Conservation (phyloP, 2,888 invertebrate species). For the Empis livida region DNA sequence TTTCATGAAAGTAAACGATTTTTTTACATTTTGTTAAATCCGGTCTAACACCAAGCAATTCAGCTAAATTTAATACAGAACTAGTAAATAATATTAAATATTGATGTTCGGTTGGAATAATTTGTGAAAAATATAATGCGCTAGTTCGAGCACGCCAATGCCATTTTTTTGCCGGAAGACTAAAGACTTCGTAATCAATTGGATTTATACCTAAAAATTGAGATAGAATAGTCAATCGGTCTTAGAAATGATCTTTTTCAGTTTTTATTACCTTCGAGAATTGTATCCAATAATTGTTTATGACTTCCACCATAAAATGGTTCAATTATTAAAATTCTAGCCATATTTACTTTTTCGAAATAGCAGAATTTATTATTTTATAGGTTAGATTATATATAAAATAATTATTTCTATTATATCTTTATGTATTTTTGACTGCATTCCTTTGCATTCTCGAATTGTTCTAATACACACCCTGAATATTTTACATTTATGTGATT, state of each 20-base stretch:
- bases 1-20: slow-evolving; percentile 65
- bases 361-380: no score
- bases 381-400: no score
- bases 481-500: no score
- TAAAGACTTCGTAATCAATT: slow-evolving; percentile 37
- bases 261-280: slow-evolving; percentile 29
- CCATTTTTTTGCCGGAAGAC: slow-evolving; percentile 60
- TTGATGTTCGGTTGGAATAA: slow-evolving; percentile 41
- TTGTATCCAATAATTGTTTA: slow-evolving; percentile 47
- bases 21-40: slow-evolving; percentile 47
- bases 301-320: slow-evolving; percentile 64
- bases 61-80: slow-evolving; percentile 55
- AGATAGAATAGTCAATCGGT: slow-evolving; percentile 10
- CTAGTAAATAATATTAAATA: slow-evolving; percentile 50
- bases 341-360: neutral
- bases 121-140: slow-evolving; percentile 42
- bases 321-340: slow-evolving; percentile 45
- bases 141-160: slow-evolving; percentile 61
- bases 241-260: neutral
- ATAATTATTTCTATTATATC: no score
- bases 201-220: slow-evolving; percentile 24
- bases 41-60: slow-evolving; percentile 51
- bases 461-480: no score
- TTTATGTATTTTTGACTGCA: no score
- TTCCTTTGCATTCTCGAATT: no score